Evolutionary conservation across 2,888 invertebrate genomes (phyloP).

Genomic region (Pilophorus perplexus): DNA sequence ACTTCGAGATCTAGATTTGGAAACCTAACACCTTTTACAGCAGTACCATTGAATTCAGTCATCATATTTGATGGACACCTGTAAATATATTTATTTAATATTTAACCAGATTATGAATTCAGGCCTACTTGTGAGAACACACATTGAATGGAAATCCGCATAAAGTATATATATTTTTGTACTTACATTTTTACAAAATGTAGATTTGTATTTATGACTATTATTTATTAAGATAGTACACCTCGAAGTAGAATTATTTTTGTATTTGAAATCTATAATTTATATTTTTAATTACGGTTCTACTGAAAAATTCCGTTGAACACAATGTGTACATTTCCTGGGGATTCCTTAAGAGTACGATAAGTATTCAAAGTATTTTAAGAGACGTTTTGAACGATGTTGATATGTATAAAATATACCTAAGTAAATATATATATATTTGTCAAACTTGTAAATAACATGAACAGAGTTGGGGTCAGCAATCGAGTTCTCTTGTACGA

Average conservation of each 20-base stretch:
- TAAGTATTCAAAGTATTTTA: constrained; percentile 24
- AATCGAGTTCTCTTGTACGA: constrained; percentile 22
- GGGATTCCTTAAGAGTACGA: constrained; percentile 20
- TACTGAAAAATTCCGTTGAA: constrained; percentile 12
- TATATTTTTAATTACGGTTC: constrained; percentile 1
- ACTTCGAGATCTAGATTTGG: too few relatives aligned
- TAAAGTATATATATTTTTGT: constrained; percentile 38
- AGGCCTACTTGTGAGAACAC: constrained; percentile 44
- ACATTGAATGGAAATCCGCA: constrained; percentile 8
- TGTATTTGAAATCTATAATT: constrained; percentile 5
- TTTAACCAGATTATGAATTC: constrained; percentile 36
- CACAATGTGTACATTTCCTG: constrained; percentile 34
- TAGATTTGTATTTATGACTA: constrained; percentile 33
- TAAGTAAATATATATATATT: constrained; percentile 31
- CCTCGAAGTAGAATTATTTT: constrained; percentile 15
- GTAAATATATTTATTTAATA: constrained; percentile 33
- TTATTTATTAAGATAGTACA: constrained; percentile 34
- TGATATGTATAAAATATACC: constrained; percentile 26
- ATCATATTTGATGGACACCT: constrained; percentile 32
- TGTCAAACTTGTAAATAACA: constrained; percentile 21
- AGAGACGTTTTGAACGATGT: constrained; percentile 11
- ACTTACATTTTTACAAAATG: constrained; percentile 36
- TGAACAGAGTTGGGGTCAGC: constrained; percentile 36
- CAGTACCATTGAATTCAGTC: constrained; percentile 26
- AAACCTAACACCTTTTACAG: too few relatives aligned